These are phyloP conservation scores for Hedya salicella DNA, from an alignment of 2,888 invertebrate species.

Conservation along the genomic window DNA sequence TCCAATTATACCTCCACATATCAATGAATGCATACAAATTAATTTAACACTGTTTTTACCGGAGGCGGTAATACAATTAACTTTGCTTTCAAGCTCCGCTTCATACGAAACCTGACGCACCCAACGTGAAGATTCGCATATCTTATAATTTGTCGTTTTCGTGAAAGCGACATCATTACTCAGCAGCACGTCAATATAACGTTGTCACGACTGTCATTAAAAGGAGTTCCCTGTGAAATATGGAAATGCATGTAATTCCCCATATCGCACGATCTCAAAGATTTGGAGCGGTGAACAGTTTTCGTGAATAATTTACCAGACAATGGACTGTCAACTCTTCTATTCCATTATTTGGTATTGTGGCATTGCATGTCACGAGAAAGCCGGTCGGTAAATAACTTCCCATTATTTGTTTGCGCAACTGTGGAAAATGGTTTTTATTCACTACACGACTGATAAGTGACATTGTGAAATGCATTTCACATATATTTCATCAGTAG, in stretches of 20 bases:
- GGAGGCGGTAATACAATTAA: slow-evolving; percentile 58
- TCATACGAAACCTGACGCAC: slow-evolving; percentile 21
- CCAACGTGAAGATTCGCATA: slow-evolving; percentile 34
- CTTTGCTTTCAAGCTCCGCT: slow-evolving; percentile 34
- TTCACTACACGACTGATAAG: slow-evolving; percentile 14
- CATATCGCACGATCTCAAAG: slow-evolving; percentile 77
- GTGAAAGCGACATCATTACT: slow-evolving; percentile 58
- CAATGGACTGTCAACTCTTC: slow-evolving; percentile 76
- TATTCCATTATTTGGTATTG: slow-evolving; percentile 65
- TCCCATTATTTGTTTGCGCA: slow-evolving; percentile 45
- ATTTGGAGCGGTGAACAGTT: slow-evolving; percentile 77
- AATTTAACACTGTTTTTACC: slow-evolving; percentile 71
- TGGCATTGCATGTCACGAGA: slow-evolving; percentile 60
- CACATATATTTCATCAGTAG: background rate
- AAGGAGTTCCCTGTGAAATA: slow-evolving; percentile 68
- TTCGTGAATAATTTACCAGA: slow-evolving; percentile 82
- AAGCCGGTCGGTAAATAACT: slow-evolving; percentile 52
- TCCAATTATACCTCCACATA: slow-evolving; percentile 50
- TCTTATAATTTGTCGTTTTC: slow-evolving; percentile 36
- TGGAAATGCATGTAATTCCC: slow-evolving; percentile 73
- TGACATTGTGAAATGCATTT: slow-evolving; percentile 1
- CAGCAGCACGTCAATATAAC: slow-evolving; percentile 56
- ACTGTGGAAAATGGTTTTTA: slow-evolving; percentile 35
- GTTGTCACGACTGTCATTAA: slow-evolving; percentile 80
- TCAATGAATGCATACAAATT: slow-evolving; percentile 71